These are phyloP conservation scores for Leptinotarsa defecta DNA, from an alignment of 1,140 invertebrate genomes.

Conservation along the genomic window DNA sequence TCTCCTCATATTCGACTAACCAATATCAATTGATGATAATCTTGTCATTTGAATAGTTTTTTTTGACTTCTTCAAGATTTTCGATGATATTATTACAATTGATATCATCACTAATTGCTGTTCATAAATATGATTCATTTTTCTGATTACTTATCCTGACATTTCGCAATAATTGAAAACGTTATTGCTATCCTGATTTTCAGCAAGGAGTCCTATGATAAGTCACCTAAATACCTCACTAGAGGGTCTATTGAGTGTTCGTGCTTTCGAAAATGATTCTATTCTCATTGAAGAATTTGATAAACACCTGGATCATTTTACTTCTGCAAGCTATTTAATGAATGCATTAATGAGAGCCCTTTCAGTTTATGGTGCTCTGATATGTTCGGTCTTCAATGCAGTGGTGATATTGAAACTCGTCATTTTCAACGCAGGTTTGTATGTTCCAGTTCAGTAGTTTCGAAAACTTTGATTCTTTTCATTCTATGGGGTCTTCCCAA, in stretches of 20 bases:
- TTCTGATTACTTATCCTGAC: too few relatives aligned
- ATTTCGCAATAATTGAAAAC: too few relatives aligned
- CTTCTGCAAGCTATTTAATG: slow-evolving; percentile 65
- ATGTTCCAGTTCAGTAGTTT: background rate
- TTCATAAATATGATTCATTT: too few relatives aligned
- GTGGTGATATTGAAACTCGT: background rate
- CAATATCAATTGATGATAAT: too few relatives aligned
- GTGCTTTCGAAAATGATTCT: slow-evolving; percentile 78
- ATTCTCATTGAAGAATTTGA: slow-evolving; percentile 81
- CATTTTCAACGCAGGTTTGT: background rate
- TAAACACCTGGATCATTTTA: slow-evolving; percentile 74
- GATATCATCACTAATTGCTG: too few relatives aligned
- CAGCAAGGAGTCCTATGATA: slow-evolving; percentile 79
- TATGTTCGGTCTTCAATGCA: background rate
- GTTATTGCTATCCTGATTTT: background rate
- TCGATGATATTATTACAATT: too few relatives aligned
- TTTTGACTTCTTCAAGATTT: too few relatives aligned
- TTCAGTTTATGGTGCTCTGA: background rate
- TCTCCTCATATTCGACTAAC: too few relatives aligned
- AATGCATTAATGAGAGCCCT: background rate
- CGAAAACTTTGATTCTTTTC: too few relatives aligned
- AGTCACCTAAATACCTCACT: slow-evolving; percentile 85
- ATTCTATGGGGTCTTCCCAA: too few relatives aligned
- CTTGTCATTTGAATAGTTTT: too few relatives aligned
- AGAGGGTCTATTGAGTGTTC: slow-evolving; percentile 85